A percentile compares a stretch with the other conserved stretches of the same genome.
These are phyloP conservation scores for Lucilia cuprina DNA, from an alignment of 1,140 invertebrate species.

Conservation along the genomic window DNA sequence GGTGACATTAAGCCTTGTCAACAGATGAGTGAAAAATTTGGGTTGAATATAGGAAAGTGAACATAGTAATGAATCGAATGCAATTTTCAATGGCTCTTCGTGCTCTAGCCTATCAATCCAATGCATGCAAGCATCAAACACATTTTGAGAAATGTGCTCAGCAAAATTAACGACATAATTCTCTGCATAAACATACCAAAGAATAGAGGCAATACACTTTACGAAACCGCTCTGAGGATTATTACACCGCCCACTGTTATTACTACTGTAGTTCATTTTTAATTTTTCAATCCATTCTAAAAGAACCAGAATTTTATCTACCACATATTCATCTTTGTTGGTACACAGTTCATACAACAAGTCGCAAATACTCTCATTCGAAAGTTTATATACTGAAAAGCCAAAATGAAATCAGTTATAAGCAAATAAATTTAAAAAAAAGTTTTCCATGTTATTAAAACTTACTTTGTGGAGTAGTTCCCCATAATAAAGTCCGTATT, in stretches of 20 bases:
- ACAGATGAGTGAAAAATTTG: constrained; percentile 75
- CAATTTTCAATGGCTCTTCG: constrained; percentile 76
- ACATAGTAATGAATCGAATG: constrained; percentile 76
- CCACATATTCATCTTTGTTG: constrained; percentile 64
- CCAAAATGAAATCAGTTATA: neutral
- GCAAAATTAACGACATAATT: constrained; percentile 70
- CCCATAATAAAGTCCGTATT: constrained; percentile 69
- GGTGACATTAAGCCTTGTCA: constrained; percentile 77
- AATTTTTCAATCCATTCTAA: constrained; percentile 59
- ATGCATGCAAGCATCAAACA: constrained; percentile 78
- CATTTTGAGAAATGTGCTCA: constrained; percentile 70
- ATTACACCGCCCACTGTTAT: constrained; percentile 50
- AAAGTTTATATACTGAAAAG: constrained; percentile 54
- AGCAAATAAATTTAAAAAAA: neutral
- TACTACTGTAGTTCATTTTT: constrained; percentile 52
- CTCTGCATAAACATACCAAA: constrained; percentile 79
- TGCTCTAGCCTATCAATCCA: constrained; percentile 75
- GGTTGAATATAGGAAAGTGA: constrained; percentile 84
- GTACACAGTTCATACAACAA: constrained; percentile 80
- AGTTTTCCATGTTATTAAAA: neutral
- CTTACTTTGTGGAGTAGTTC: constrained; percentile 61
- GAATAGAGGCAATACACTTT: constrained; percentile 75
- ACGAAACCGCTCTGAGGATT: constrained; percentile 62
- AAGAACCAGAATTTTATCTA: constrained; percentile 61
- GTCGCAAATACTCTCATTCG: constrained; percentile 77